These are phyloP conservation scores for Acanthiza pusilla DNA, from an alignment of 2,797 vertebrate genomes.

Conservation along the genomic window DNA sequence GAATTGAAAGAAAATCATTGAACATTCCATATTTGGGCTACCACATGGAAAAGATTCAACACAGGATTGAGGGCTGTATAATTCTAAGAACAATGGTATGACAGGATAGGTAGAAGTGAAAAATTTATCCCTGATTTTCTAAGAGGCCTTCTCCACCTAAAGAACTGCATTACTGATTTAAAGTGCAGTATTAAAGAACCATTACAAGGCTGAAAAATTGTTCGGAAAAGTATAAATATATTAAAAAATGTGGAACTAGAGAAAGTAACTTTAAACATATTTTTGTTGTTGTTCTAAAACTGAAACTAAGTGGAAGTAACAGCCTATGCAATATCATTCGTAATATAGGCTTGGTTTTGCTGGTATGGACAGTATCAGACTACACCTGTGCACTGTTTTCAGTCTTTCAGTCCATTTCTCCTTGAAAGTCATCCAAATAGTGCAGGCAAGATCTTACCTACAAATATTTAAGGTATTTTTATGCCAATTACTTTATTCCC, in stretches of 20 bases:
- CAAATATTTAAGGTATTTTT: background rate
- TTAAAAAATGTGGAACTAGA: background rate
- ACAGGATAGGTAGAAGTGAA: background rate
- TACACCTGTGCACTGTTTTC: background rate
- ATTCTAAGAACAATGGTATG: background rate
- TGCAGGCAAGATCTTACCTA: background rate
- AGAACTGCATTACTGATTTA: background rate
- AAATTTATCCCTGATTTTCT: background rate
- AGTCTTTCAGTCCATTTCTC: background rate
- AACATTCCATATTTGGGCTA: background rate
- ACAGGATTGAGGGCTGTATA: background rate
- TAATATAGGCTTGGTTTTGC: background rate
- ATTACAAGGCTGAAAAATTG: background rate
- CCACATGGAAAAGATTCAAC: background rate
- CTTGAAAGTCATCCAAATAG: background rate
- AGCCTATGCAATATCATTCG: background rate
- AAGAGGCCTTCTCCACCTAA: background rate
- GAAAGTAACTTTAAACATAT: background rate
- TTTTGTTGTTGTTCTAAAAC: background rate
- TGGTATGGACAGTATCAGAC: background rate
- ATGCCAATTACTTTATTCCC: background rate
- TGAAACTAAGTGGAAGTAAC: background rate
- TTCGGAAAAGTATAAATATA: background rate
- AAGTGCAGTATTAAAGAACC: background rate
- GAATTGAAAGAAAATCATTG: background rate